A percentile compares a stretch with the other conserved stretches of the same genome.
Evolutionary conservation across 2,113 vertebrate species (phyloP).

Genomic region (Tetrax tetrax): DNA sequence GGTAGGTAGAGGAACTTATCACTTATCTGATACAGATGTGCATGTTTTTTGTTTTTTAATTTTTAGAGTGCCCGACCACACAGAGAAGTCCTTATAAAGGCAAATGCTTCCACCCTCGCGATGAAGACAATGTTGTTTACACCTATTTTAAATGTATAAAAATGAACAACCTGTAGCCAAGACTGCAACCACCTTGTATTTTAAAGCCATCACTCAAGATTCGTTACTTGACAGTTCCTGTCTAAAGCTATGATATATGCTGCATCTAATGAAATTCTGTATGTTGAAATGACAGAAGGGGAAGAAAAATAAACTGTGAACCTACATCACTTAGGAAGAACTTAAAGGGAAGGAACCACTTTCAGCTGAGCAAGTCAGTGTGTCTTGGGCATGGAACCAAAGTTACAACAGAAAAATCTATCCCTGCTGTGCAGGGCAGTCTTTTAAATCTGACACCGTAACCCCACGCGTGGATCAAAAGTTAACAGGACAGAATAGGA

Average conservation of each 20-base stretch:
- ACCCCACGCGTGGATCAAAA: slow-evolving; percentile 60
- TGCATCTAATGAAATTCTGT: slow-evolving; percentile 77
- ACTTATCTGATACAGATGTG: background rate
- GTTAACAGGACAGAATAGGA: slow-evolving; percentile 66
- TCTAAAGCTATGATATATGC: slow-evolving; percentile 81
- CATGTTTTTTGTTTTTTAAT: background rate
- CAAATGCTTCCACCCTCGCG: slow-evolving; percentile 81
- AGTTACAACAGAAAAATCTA: slow-evolving; percentile 84
- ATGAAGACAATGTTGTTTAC: slow-evolving; percentile 83
- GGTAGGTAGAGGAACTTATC: background rate
- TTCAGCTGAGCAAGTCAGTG: slow-evolving; percentile 72
- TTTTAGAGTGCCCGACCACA: slow-evolving; percentile 80
- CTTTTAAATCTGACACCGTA: slow-evolving; percentile 73
- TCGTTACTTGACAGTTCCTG: slow-evolving; percentile 80
- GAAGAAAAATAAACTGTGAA: slow-evolving; percentile 57
- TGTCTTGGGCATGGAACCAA: slow-evolving; percentile 88
- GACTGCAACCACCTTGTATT: slow-evolving; percentile 75
- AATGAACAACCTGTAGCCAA: slow-evolving; percentile 68
- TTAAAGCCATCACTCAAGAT: slow-evolving; percentile 81
- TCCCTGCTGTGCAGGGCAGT: slow-evolving; percentile 95
- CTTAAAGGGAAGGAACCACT: slow-evolving; percentile 60
- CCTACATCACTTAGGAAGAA: slow-evolving; percentile 55
- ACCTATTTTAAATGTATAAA: slow-evolving; percentile 63
- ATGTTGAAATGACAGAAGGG: slow-evolving; percentile 63
- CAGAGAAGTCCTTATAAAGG: slow-evolving; percentile 75